Evolutionary conservation across 1,140 invertebrate species (phyloP), one percentile per base, ranked within the genome.

Genomic region (Drosophila sucinea): DNA sequence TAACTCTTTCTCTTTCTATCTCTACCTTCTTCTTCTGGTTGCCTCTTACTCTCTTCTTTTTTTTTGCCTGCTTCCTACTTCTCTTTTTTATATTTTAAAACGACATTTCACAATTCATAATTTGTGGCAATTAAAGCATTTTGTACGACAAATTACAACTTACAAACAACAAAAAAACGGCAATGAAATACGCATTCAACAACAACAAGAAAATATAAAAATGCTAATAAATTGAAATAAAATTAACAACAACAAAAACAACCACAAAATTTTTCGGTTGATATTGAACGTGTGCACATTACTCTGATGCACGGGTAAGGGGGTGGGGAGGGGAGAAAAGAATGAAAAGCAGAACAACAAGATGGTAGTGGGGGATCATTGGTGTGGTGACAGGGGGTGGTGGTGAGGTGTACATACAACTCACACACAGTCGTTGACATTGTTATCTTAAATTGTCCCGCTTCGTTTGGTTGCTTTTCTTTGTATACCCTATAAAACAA

Each of bases 401-500:
- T 51, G 30, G 30, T 2, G 30, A 30, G 30, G 30, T 30, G 30
- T 30, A 30, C 35, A 38, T 30, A 30, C 35, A 40, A 61, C 60
- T 33, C 27, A 67, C 38, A 69, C 30, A 73, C 79, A 83, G 80
- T 83, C 80, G 80, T 83, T 83, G 80, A 82, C 80, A 83, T 83
- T 83, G 80, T 83, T 83, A 83, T 83, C 80, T 79, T 83, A 83
- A 83, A 83, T 83, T 83, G 80, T 74, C 63, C 65, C 67, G 79
- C 73, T 77, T 77, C 44, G 44, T 51, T 51, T 27, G 44, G 41
- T 33, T 44, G n/a, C 4, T n/a, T 27, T 41, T 23, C 25, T 25
- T 47, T 23, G 3, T 51, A 10, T 51, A 51, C 44, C 44, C 44
- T 51, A 51, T 25, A 27, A 47, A 51, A 27, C 1, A 10, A 27